Base-by-base conservation (phyloP, 2,113 vertebrate species). In the Toxostoma redivivum region DNA sequence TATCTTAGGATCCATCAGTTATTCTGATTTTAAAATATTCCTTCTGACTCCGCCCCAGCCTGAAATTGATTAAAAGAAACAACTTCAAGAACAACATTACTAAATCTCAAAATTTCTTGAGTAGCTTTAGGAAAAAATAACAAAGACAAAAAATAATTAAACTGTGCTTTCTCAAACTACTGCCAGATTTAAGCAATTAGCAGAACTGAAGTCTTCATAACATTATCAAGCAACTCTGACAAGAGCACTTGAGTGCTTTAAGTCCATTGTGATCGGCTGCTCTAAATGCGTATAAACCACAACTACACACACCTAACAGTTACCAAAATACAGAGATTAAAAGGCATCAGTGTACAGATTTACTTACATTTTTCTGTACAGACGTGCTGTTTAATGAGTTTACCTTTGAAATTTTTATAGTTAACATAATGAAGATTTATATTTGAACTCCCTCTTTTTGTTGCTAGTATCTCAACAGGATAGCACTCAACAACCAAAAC, bases 161-260 rank as follows among this genome's bases (percentile, higher is more conserved):
- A 48, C n/a, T 60, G 12, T 31, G 33, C 30, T 8, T 56, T 86
- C 45, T 73, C n/a, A 72, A 94, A 61, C 54, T 69, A 83, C 7
- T 61, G 25, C 28, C 72, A 89, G n/a, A 64, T 48, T 11, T 47
- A 80, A 72, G 50, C 0, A 2, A 72, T 76, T 22, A 87, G n/a
- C 31, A 86, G 71, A 82, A 86, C 13, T 19, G 37, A 93, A 87
- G 27, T 38, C 67, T 60, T 92, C 25, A 6, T 44, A 85, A 74
- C 24, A 62, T 12, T 0, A 0, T 16, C 16, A 76, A 56, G n/a
- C 30, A 76, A 56, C 45, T 69, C 61, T n/a, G 24, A 45, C n/a
- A 66, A 70, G 38, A 25, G 17, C 37, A 72, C 16, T n/a, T 22
- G 8, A 79, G 25, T 33, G 93, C 60, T 78, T 78, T 9, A 64